These are phyloP conservation scores for Leucozona laternaria DNA, from an alignment of 2,888 invertebrate species.

Conservation along the genomic window DNA sequence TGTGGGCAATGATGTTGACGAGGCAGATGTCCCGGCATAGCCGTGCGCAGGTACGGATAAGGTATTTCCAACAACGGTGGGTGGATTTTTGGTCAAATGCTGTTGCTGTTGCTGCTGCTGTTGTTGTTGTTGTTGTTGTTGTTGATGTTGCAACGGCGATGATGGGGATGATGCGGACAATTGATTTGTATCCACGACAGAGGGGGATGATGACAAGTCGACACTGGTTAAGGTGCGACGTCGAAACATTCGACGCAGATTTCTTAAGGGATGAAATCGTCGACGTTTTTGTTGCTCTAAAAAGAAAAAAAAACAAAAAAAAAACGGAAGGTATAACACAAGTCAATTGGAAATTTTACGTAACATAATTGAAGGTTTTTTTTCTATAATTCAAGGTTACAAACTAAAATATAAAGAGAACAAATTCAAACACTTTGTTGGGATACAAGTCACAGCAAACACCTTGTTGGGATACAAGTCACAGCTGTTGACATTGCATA, in stretches of 20 bases:
- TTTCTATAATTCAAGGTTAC: conserved; percentile 21
- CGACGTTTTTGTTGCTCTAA: conserved; percentile 83
- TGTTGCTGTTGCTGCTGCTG: conserved; percentile 72
- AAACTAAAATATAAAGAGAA: background rate
- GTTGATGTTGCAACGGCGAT: conserved; percentile 80
- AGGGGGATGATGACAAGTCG: conserved; percentile 66
- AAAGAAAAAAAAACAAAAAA: conserved; percentile 59
- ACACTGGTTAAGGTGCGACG: conserved; percentile 82
- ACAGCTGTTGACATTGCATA: background rate
- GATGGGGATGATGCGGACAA: conserved; percentile 80
- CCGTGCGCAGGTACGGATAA: conserved; percentile 74
- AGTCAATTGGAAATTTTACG: conserved; percentile 5
- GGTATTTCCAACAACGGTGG: conserved; percentile 70
- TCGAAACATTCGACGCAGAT: conserved; percentile 83
- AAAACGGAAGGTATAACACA: background rate
- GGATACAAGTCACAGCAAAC: background rate
- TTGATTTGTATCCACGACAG: conserved; percentile 70
- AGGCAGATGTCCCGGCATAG: conserved; percentile 68
- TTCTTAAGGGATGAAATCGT: conserved; percentile 83
- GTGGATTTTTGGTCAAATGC: conserved; percentile 68
- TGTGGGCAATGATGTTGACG: conserved; percentile 56
- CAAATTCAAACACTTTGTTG: background rate
- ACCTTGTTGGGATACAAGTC: background rate
- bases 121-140: conserved; percentile 72
- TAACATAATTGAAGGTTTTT: conserved; percentile 24